Evolutionary conservation across 64 coral and sea anemone species (phyloP), one percentile per base, ranked within the genome.

Genomic region (Acropora yongei): DNA sequence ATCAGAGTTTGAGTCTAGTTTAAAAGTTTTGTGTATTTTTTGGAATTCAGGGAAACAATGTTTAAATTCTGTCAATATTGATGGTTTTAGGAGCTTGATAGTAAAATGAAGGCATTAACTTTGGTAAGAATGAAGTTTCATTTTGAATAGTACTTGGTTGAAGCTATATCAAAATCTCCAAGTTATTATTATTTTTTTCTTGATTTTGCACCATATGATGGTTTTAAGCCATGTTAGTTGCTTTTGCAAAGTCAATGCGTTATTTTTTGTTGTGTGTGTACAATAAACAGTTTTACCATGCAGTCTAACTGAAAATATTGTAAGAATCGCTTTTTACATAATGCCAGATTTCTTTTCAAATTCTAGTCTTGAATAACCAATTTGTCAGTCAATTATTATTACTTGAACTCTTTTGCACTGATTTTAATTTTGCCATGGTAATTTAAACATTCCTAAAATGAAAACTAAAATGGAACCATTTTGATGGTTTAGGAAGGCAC

Each of bases 31-130:
- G 60, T 9, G 30, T 30, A 30, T 30, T 55, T 55, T 55, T 55
- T 55, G 10, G 51, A 55, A 1, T 55, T 5, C 10, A 7, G 10
- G 10, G 6, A 7, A 13, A 68, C 63, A 68, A 30, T 68, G 7
- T 68, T 10, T 55, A 55, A 55, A 68, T 20, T 5, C 39, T 71
- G 68, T 71, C 4, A 39, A 20, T 30, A 30, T 44, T 14, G 72
- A 85, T 85, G n/a, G 65, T 71, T 93, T 20, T 93, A 93, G 91
- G 91, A 93, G 63, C 77, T 93, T 87, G 87, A 93, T 72, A 88
- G 61, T 88, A 93, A 93, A 82, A 85, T 88, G 55, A 93, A 93
- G 87, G 91, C 85, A 65, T 67, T 93, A 68, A 72, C 86, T 43
- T 88, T 88, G 91, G 91, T 93, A 93, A 93, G 91, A 46, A 14